Evolutionary conservation across 2,113 vertebrate species (phyloP).

Genomic region (Megaceryle torquata): DNA sequence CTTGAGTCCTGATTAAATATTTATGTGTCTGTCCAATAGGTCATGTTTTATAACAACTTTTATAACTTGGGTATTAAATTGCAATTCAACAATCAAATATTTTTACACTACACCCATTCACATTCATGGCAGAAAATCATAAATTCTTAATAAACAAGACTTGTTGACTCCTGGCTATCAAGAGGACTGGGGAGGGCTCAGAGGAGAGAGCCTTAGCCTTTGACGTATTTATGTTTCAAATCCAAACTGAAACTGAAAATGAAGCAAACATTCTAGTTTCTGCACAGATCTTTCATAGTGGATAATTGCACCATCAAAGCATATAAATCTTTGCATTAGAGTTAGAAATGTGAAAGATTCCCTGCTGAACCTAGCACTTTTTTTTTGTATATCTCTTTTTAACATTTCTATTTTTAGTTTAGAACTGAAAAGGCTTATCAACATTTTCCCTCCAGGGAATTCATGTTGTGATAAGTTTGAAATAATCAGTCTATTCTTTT

Average conservation of each 20-base stretch:
- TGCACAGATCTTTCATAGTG: background rate
- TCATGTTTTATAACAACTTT: constrained; percentile 37
- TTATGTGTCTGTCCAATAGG: background rate
- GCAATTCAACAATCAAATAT: constrained; percentile 3
- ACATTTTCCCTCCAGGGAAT: background rate
- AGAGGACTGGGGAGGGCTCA: background rate
- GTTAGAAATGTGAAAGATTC: background rate
- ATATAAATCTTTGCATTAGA: background rate
- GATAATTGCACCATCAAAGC: background rate
- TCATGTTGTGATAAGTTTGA: background rate
- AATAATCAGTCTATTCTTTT: background rate
- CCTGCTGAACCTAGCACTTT: background rate
- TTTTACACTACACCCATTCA: background rate
- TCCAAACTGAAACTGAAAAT: background rate
- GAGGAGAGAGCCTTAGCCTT: background rate
- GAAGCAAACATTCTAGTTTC: background rate
- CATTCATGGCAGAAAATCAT: background rate
- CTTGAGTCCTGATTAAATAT: constrained; percentile 61
- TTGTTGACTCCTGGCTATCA: background rate
- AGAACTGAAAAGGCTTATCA: background rate
- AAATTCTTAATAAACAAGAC: constrained; percentile 38
- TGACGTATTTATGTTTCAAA: background rate
- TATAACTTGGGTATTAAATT: constrained; percentile 58
- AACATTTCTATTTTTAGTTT: background rate
- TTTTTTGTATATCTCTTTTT: background rate